Percentiles rank a stretch among this genome's conserved stretches.
Conservation (phyloP, 2,888 invertebrate species). For the Macroteleia sp. region DNA sequence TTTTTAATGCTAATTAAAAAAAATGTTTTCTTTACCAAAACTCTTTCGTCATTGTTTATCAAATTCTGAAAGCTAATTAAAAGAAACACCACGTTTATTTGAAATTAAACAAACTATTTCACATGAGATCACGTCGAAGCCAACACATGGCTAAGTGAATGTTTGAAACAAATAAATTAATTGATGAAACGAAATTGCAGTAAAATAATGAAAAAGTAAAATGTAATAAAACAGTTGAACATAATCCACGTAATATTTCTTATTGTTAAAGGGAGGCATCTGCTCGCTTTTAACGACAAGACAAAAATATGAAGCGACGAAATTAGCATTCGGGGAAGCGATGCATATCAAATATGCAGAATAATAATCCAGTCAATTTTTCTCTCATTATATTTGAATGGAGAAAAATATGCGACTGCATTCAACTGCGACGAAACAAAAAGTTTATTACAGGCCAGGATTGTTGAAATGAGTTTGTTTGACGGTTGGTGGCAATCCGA, state of each 20-base stretch:
- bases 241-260: conserved; percentile 18
- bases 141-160: no score
- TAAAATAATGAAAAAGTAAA: no score
- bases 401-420: conserved; percentile 24
- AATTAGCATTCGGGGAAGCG: conserved; percentile 35
- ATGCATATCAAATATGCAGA: conserved; percentile 43
- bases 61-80: no score
- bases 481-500: conserved; percentile 24
- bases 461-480: conserved; percentile 47
- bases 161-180: no score
- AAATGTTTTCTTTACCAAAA: no score
- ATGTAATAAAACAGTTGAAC: conserved; percentile 32
- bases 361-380: conserved; percentile 49
- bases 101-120: no score
- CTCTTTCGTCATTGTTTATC: no score
- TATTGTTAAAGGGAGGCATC: conserved; percentile 25
- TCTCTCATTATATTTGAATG: conserved; percentile 33
- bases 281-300: conserved; percentile 17
- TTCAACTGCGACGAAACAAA: conserved; percentile 30
- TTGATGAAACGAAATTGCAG: no score
- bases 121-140: no score
- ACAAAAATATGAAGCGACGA: conserved; percentile 26
- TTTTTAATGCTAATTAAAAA: no score
- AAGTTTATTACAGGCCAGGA: conserved; percentile 37
- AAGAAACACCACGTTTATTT: no score